Base-by-base conservation (phyloP, 2,888 invertebrate genomes). In the Rutpela maculata region DNA sequence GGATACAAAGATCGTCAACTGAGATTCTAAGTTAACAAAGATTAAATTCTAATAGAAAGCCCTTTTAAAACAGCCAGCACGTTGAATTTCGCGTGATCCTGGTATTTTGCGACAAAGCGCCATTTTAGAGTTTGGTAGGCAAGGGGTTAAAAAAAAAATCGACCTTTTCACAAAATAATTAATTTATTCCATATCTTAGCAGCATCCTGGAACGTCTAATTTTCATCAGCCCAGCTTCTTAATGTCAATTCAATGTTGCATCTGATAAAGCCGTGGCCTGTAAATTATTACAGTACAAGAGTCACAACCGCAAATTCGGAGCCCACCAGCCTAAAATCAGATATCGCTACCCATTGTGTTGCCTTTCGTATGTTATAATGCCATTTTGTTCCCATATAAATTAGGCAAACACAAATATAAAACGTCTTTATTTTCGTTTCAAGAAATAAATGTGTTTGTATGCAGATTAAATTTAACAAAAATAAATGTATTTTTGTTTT, bases 301-400 rank as follows among this genome's bases (percentile, higher is more conserved):
- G 31, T 17, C 9, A 38, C 38, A 50, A 35, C 5, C 35, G 26
- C 18, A 17, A 31, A 35, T 50, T 50, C 50, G 50, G 15, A 15
- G 50, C n/a, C 43, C 43, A 12, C 43, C 43, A 43, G 43, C 43
- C 43, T 15, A 59, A 31, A 38, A 71, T 71, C 71, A 71, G 71
- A 71, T 71, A 35, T 60, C 59, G 22, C 10, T 38, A 17, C 62
- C 50, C 62, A 72, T 72, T 72, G 72, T 72, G 62, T 11, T 17
- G 43, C 60, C n/a, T 62, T 38, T 62, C 19, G 66, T 66, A 66
- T 59, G 57, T 50, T 66, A 65, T 38, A 38, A 31, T 60, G 31
- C 31, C 62, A 35, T 50, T 72, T 62, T 72, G 18, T 72, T 60
- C 72, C 60, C 72, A 72, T 72, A 72, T 72, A 72, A 72, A 72